These are phyloP conservation scores for Latrodectus hesperus DNA, from an alignment of 2,888 invertebrate species.

Conservation along the genomic window DNA sequence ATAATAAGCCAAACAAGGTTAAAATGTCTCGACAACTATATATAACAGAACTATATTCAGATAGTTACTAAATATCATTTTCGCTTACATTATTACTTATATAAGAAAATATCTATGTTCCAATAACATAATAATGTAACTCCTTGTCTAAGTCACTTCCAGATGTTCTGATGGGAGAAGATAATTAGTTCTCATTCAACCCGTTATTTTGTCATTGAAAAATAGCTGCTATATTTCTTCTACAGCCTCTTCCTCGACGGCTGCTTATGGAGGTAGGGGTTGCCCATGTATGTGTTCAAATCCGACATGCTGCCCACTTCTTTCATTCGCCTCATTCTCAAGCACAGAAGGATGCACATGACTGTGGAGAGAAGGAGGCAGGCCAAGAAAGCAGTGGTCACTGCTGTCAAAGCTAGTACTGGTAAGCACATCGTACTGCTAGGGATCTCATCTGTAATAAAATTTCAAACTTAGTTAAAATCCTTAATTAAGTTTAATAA, in stretches of 20 bases:
- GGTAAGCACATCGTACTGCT: slow-evolving; percentile 54
- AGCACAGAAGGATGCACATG: slow-evolving; percentile 53
- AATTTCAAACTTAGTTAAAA: neutral
- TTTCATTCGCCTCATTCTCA: slow-evolving; percentile 56
- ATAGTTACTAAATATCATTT: too few relatives aligned
- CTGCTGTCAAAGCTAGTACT: slow-evolving; percentile 49
- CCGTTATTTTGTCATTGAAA: neutral
- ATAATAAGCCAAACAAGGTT: too few relatives aligned
- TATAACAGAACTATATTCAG: too few relatives aligned
- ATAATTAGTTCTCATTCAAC: neutral
- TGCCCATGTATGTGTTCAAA: slow-evolving; percentile 53
- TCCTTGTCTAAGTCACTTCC: too few relatives aligned
- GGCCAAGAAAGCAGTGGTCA: slow-evolving; percentile 51
- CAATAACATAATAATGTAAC: too few relatives aligned
- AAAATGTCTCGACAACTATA: too few relatives aligned
- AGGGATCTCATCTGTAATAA: slow-evolving; percentile 46
- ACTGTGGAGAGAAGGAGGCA: slow-evolving; percentile 43
- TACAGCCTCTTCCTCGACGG: slow-evolving; percentile 45
- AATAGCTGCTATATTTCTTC: neutral
- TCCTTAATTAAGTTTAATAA: too few relatives aligned
- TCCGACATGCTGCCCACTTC: slow-evolving; percentile 42
- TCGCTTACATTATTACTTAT: too few relatives aligned
- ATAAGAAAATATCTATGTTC: too few relatives aligned
- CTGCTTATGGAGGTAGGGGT: slow-evolving; percentile 45
- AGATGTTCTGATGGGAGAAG: too few relatives aligned